phyloP scores from a whole-genome alignment of 2,888 invertebrate genomes.

The Atethmia centrago region DNA sequence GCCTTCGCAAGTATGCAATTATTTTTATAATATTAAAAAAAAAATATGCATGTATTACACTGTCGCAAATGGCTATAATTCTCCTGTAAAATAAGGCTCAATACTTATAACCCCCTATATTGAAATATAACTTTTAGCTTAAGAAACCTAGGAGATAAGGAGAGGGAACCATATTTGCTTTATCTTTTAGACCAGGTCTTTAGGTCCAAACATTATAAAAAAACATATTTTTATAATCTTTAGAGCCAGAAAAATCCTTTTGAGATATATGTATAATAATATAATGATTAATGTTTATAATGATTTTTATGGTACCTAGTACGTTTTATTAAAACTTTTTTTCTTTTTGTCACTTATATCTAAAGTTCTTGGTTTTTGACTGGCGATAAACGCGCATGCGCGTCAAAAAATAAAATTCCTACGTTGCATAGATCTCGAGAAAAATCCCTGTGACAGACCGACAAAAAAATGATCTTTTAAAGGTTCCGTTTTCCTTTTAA shows the following conservation, averaged over 20 bases:
- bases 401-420: not conserved
- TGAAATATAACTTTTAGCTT: not conserved
- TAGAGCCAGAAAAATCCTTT: no score
- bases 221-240: not conserved
- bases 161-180: no score
- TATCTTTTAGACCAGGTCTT: not conserved
- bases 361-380: not conserved
- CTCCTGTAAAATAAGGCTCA: no score
- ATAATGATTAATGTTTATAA: no score
- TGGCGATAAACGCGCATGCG: not conserved
- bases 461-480: not conserved
- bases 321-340: not conserved
- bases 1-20: no score
- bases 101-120: no score
- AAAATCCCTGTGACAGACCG: not conserved
- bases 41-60: no score
- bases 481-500: not conserved
- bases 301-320: not conserved
- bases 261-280: no score
- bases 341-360: not conserved
- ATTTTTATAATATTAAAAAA: no score
- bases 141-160: no score
- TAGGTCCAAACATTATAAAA: not conserved
- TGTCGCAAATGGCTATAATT: no score
- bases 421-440: no score